Evolutionary conservation across 2,888 invertebrate genomes (phyloP).

Genomic region (Caenorhabditis panamensis): DNA sequence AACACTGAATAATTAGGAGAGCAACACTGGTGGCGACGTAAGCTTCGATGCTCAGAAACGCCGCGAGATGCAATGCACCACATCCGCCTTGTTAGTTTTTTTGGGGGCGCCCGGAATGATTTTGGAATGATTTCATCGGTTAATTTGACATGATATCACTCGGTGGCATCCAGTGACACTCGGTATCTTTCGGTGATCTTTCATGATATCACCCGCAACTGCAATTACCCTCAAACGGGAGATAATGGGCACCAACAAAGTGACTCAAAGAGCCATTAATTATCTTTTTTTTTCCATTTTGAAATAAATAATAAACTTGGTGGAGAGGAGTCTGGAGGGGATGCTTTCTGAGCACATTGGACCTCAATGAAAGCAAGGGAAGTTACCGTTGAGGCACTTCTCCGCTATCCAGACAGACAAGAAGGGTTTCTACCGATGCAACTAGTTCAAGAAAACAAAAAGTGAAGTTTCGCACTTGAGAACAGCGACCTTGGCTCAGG

Average conservation of each 20-base stretch:
- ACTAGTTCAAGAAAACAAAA: slow-evolving; percentile 3
- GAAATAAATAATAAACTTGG: neutral
- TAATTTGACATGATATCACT: slow-evolving; percentile 26
- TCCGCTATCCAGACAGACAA: neutral
- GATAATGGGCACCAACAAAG: slow-evolving; percentile 18
- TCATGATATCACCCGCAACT: slow-evolving; percentile 31
- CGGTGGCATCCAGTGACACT: slow-evolving; percentile 34
- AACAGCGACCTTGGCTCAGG: neutral
- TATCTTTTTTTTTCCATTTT: neutral
- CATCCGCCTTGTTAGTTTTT: neutral
- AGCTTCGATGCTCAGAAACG: neutral
- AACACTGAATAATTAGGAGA: slow-evolving; percentile 7
- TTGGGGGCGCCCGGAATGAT: neutral
- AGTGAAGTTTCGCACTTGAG: neutral
- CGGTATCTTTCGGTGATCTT: slow-evolving; percentile 21
- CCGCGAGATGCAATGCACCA: neutral
- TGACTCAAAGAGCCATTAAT: slow-evolving; percentile 2
- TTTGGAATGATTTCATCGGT: slow-evolving; percentile 31
- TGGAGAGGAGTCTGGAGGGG: neutral
- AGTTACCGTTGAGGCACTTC: too few species aligned
- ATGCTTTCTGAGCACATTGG: neutral
- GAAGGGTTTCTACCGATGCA: too few species aligned
- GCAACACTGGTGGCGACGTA: neutral
- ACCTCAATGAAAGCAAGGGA: too few species aligned
- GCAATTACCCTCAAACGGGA: slow-evolving; percentile 17